These are phyloP conservation scores for Passerina amoena DNA, from an alignment of 2,113 vertebrate species.

Conservation along the genomic window DNA sequence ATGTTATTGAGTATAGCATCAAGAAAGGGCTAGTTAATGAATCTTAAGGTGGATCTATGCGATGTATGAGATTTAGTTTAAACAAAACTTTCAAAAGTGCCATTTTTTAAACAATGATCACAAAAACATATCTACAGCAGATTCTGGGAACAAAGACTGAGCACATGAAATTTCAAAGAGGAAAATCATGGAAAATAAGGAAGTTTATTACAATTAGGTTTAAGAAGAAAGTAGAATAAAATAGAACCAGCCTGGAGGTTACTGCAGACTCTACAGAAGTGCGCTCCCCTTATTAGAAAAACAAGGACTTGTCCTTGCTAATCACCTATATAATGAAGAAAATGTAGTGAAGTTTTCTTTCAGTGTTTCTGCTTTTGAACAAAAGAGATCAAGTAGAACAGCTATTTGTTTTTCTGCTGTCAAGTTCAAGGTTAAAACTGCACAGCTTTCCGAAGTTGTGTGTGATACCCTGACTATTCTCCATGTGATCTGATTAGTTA, in stretches of 20 bases:
- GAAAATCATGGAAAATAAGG: background rate
- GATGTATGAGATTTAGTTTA: too few relatives aligned
- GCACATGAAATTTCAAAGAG: too few relatives aligned
- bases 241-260: background rate
- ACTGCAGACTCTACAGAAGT: background rate
- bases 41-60: rapidly evolving
- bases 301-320: background rate
- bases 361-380: background rate
- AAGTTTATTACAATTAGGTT: background rate
- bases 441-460: background rate
- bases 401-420: background rate
- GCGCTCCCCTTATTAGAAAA: background rate
- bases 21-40: background rate
- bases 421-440: background rate
- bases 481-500: background rate
- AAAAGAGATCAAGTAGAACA: background rate
- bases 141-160: too few relatives aligned
- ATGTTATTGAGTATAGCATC: background rate
- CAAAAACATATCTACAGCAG: too few relatives aligned
- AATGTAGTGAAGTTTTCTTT: background rate
- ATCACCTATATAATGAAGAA: background rate
- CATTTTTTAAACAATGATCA: too few relatives aligned
- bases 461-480: background rate
- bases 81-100: too few relatives aligned
- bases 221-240: background rate